A percentile compares a stretch with the other conserved stretches of the same genome.
Conservation (phyloP, 2,797 vertebrate species). For the Melanotaenia nigrans region DNA sequence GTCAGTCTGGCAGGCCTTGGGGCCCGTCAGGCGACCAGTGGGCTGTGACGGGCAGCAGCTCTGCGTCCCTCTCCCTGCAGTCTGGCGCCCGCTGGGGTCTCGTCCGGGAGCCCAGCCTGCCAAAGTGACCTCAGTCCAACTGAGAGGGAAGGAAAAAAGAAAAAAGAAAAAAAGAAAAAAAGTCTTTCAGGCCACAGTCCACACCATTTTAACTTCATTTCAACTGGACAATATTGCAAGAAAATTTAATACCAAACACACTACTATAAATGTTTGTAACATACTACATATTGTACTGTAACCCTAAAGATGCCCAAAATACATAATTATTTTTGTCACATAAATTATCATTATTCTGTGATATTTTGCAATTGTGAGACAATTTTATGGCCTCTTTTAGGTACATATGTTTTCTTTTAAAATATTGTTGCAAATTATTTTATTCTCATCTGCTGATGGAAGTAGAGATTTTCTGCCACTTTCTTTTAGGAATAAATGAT, state of each 20-base stretch:
- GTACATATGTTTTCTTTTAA: neutral
- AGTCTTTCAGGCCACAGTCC: slow-evolving; percentile 29
- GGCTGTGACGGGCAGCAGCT: slow-evolving; percentile 84
- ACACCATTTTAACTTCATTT: slow-evolving; percentile 34
- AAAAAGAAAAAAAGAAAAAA: neutral
- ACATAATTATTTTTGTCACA: neutral
- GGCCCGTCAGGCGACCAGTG: slow-evolving; percentile 83
- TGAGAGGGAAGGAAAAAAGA: slow-evolving; percentile 29
- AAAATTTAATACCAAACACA: slow-evolving; percentile 1
- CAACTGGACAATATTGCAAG: slow-evolving; percentile 33
- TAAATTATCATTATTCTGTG: neutral
- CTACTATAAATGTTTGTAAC: neutral
- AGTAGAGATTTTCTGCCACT: neutral
- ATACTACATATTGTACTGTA: slow-evolving; percentile 2
- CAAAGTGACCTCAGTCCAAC: slow-evolving; percentile 82
- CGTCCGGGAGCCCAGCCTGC: slow-evolving; percentile 80
- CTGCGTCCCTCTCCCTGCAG: slow-evolving; percentile 80
- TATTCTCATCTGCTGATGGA: neutral
- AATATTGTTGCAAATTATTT: neutral
- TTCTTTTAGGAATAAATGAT: neutral
- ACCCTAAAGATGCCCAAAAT: neutral
- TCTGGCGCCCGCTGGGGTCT: slow-evolving; percentile 84
- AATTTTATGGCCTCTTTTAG: neutral
- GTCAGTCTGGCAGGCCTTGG: slow-evolving; percentile 84
- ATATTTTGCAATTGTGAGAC: neutral